Evolutionary conservation across 2,113 vertebrate species (phyloP).

Genomic region (Phalacrocorax carbo): DNA sequence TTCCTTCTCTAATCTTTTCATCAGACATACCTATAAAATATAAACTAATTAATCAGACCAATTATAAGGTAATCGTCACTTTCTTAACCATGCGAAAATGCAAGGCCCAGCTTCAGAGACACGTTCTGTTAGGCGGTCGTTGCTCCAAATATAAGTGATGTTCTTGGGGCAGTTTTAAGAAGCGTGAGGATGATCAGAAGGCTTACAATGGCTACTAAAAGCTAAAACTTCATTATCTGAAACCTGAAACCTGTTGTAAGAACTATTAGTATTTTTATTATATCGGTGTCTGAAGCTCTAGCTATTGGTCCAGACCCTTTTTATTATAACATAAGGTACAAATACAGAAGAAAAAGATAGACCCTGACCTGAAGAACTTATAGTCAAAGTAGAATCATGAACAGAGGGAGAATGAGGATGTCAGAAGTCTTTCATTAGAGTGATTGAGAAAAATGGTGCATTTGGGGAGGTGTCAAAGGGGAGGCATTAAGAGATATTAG

Average conservation of each 20-base stretch:
- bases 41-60: background rate
- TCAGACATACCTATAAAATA: background rate
- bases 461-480: slow-evolving; percentile 70
- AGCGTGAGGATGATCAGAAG: background rate
- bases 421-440: slow-evolving; percentile 63
- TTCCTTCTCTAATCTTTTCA: background rate
- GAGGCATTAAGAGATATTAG: slow-evolving; percentile 64
- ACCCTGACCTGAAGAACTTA: slow-evolving; percentile 59
- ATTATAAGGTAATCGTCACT: background rate
- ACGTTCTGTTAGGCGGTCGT: background rate
- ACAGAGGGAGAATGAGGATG: slow-evolving; percentile 35
- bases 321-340: slow-evolving; percentile 18
- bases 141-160: background rate
- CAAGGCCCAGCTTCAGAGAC: background rate
- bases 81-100: background rate
- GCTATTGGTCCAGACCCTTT: slow-evolving; percentile 15
- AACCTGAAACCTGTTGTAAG: background rate
- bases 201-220: background rate
- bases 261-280: slow-evolving; percentile 34
- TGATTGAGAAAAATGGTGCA: slow-evolving; percentile 63
- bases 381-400: slow-evolving; percentile 48
- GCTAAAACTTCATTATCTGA: slow-evolving; percentile 4
- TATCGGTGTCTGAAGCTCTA: background rate
- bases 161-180: background rate
- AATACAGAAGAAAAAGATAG: slow-evolving; percentile 36